Evolutionary conservation across 1,140 invertebrate species (phyloP).

Genomic region (Phortica variegata): DNA sequence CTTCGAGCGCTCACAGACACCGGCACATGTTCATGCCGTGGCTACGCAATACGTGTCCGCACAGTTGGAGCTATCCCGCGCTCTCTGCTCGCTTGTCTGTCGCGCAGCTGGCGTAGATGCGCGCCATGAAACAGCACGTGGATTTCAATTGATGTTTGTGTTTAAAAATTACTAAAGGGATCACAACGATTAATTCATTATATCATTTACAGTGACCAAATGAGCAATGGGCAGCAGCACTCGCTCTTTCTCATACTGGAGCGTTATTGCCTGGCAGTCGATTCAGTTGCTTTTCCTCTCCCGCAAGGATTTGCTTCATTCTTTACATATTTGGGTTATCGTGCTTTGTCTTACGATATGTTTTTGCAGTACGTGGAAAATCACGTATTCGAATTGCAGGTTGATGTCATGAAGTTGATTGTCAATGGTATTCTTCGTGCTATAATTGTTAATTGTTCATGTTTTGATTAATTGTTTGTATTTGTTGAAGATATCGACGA

Average conservation of each 20-base stretch:
- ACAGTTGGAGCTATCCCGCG: conserved; percentile 74
- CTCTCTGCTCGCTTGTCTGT: conserved; percentile 73
- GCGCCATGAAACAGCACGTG: conserved; percentile 68
- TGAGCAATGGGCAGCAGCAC: conserved; percentile 67
- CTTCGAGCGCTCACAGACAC: conserved; percentile 60
- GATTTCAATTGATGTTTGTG: conserved; percentile 75
- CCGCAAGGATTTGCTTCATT: conserved; percentile 84
- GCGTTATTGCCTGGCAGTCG: conserved; percentile 73
- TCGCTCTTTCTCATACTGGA: conserved; percentile 73
- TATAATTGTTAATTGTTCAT: conserved; percentile 16
- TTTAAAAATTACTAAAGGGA: background rate
- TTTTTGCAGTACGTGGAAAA: conserved; percentile 79
- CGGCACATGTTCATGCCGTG: conserved; percentile 77
- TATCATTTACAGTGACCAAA: conserved; percentile 66
- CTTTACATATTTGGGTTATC: conserved; percentile 80
- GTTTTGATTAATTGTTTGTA: conserved; percentile 1
- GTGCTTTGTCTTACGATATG: conserved; percentile 70
- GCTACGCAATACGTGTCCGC: conserved; percentile 76
- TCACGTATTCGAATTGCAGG: conserved; percentile 80
- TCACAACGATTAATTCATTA: no score
- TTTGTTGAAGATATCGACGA: conserved; percentile 67
- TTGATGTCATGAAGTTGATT: conserved; percentile 82
- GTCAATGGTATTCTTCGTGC: conserved; percentile 65
- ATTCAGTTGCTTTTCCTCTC: conserved; percentile 77
- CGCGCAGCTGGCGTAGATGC: conserved; percentile 68